Conservation (phyloP, 2,888 invertebrate species). For the Xanthia icteritia region DNA sequence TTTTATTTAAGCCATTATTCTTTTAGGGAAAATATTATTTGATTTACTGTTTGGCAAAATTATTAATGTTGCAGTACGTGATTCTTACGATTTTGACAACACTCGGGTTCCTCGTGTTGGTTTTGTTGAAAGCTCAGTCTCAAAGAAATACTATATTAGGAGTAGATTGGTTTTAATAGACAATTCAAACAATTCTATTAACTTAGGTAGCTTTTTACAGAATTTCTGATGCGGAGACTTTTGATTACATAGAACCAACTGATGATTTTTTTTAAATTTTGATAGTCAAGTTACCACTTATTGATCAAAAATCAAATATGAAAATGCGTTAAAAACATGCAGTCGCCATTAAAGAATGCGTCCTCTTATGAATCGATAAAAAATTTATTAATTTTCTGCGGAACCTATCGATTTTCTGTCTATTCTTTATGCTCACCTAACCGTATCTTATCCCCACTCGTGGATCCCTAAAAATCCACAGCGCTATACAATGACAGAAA, state of each 20-base stretch:
- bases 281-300: not conserved
- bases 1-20: constrained; percentile 52
- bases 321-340: not conserved
- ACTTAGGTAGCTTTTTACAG: not conserved
- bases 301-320: not conserved
- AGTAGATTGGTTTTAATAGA: not conserved
- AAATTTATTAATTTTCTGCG: not conserved
- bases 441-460: not conserved
- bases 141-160: not conserved
- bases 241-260: not conserved
- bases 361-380: not conserved
- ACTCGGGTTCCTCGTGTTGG: constrained; percentile 5
- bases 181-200: not conserved
- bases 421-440: not conserved
- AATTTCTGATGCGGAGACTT: not conserved
- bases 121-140: constrained; percentile 8
- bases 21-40: constrained; percentile 34
- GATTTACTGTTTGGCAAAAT: constrained; percentile 54
- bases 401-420: not conserved
- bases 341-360: not conserved
- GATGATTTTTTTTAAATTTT: not conserved
- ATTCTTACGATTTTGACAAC: constrained; percentile 36
- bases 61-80: constrained; percentile 51
- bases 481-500: constrained; percentile 62
- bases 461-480: constrained; percentile 55